phyloP scores from a whole-genome alignment of 2,113 vertebrate species.

The Athene noctua region DNA sequence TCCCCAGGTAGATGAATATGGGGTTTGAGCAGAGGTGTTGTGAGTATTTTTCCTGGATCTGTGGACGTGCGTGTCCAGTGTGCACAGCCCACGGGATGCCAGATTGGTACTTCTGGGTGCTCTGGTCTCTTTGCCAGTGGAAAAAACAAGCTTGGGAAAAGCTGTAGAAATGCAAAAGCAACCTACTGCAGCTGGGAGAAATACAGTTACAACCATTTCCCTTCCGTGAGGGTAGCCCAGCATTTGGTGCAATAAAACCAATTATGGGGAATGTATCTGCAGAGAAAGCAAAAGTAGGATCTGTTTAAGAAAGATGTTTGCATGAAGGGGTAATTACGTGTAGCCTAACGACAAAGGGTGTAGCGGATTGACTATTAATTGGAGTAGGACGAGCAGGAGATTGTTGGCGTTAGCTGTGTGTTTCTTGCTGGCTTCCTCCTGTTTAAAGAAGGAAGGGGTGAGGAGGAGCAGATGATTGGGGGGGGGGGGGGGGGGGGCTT shows the following conservation, averaged over 20 bases:
- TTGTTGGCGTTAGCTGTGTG: neutral
- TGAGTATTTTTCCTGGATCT: neutral
- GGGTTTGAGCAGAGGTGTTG: neutral
- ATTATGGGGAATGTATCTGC: conserved; percentile 8
- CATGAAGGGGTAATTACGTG: conserved; percentile 20
- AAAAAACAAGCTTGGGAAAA: neutral
- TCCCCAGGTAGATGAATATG: neutral
- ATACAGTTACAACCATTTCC: neutral
- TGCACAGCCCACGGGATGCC: rapidly evolving
- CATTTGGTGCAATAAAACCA: conserved; percentile 49
- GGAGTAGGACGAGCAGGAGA: neutral
- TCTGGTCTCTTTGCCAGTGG: neutral
- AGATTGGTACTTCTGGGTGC: neutral
- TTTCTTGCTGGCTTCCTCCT: conserved; percentile 44
- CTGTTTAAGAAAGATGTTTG: conserved; percentile 44
- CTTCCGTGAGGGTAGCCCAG: neutral
- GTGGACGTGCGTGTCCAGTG: rapidly evolving
- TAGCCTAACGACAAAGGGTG: conserved; percentile 6
- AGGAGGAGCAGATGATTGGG: conserved; percentile 4
- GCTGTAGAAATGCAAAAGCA: neutral
- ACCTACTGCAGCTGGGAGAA: neutral
- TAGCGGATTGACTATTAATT: conserved; percentile 42
- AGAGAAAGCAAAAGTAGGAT: conserved; percentile 27
- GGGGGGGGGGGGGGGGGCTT: neutral
- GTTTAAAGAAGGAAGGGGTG: conserved; percentile 18